Evolutionary conservation across 2,797 vertebrate species (phyloP).

Genomic region (Streptopelia turtur): DNA sequence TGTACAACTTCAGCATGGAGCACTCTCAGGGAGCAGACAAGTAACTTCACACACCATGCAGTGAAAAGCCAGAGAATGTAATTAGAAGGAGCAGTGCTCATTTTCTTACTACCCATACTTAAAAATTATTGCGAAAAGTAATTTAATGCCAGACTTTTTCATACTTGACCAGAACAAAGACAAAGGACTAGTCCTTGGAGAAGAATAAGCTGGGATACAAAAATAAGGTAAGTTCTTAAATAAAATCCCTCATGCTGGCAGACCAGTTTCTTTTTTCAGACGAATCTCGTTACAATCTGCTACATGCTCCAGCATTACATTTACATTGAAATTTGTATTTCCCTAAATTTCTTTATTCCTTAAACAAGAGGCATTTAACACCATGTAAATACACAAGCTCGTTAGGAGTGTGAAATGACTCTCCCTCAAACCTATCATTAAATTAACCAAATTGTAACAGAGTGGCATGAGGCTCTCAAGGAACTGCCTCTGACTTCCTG

Average conservation of each 20-base stretch:
- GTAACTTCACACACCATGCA: neutral
- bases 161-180: constrained; percentile 5
- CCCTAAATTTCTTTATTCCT: neutral
- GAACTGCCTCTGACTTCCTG: constrained; percentile 44
- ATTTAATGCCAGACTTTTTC: neutral
- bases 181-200: neutral
- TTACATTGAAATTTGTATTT: constrained; percentile 12
- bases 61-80: neutral
- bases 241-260: neutral
- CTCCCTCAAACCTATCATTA: constrained; percentile 25
- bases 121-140: neutral
- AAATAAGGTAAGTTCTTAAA: neutral
- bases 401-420: neutral
- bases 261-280: constrained; percentile 27
- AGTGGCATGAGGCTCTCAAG: constrained; percentile 37
- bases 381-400: neutral
- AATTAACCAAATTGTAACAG: constrained; percentile 18
- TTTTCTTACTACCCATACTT: neutral
- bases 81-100: neutral
- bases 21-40: neutral
- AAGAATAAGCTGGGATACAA: constrained; percentile 23
- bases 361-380: neutral
- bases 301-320: neutral
- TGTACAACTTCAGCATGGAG: neutral
- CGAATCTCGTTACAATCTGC: neutral